Evolutionary conservation across 2,888 invertebrate genomes (phyloP).

Genomic region (Romanomermis culicivorax): DNA sequence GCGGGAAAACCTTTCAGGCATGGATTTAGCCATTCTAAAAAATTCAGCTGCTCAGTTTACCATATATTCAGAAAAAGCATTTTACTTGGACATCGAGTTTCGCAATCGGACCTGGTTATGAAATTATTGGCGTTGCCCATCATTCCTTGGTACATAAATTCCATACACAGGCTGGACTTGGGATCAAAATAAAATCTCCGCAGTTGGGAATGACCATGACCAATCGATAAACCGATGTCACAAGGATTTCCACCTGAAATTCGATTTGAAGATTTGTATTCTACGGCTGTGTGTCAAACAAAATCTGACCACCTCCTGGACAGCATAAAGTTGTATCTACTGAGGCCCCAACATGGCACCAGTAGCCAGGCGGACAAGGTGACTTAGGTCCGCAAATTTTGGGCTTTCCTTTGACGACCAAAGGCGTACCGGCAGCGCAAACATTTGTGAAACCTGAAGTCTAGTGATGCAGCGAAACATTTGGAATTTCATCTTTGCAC

Average conservation of each 20-base stretch:
- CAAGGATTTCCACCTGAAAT: not conserved
- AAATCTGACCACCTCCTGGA: conserved; percentile 19
- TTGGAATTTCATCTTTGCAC: not conserved
- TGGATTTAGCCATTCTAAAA: not conserved
- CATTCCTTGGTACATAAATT: conserved; percentile 12
- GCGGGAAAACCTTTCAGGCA: not conserved
- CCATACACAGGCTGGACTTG: conserved; percentile 5
- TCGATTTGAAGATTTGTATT: not conserved
- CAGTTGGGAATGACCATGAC: conserved; percentile 3
- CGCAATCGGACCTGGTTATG: conserved; percentile 10
- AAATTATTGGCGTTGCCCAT: conserved; percentile 13
- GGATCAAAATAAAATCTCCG: conserved; percentile 7
- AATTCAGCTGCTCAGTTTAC: not conserved
- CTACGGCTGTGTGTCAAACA: not conserved
- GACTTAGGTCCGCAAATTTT: conserved; percentile 4
- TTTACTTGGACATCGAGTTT: conserved; percentile 4
- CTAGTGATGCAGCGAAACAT: not conserved
- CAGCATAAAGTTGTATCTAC: conserved; percentile 23
- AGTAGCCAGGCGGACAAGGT: conserved; percentile 21
- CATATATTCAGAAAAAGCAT: not conserved
- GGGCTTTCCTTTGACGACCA: not conserved
- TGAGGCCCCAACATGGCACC: conserved; percentile 25
- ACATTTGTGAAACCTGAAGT: not conserved
- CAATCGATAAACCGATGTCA: not conserved
- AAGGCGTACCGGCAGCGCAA: conserved; percentile 11